Evolutionary conservation across 2,797 vertebrate genomes (phyloP).

Genomic region (Paratrypauchen microcephalus): DNA sequence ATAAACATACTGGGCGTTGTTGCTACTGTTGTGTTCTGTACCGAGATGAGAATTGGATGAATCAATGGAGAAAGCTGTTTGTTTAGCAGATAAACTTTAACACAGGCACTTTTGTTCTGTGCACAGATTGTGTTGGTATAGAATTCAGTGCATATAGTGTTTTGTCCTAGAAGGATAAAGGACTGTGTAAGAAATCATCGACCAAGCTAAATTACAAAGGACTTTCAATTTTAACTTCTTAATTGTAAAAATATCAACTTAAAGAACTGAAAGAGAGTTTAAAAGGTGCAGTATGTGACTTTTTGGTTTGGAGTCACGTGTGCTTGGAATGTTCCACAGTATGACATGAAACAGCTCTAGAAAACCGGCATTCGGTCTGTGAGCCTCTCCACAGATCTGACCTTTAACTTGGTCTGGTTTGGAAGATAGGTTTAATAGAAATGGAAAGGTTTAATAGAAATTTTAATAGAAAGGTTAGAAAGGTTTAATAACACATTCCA

Average conservation of each 20-base stretch:
- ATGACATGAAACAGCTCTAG: too few relatives aligned
- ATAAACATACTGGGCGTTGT: conserved; percentile 27
- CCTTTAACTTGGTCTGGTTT: too few relatives aligned
- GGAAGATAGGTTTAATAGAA: too few relatives aligned
- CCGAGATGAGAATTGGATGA: conserved; percentile 41
- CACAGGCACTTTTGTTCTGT: not conserved
- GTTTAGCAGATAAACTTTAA: conserved; percentile 17
- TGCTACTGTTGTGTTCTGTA: conserved; percentile 34
- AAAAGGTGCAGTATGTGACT: too few relatives aligned
- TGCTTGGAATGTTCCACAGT: too few relatives aligned
- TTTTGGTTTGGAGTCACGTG: too few relatives aligned
- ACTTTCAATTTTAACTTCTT: not conserved
- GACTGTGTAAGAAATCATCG: not conserved
- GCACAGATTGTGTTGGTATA: not conserved
- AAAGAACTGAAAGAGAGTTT: not conserved
- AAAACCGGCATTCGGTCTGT: too few relatives aligned
- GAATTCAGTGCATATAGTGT: conserved; percentile 25
- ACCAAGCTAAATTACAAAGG: not conserved
- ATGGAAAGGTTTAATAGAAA: too few relatives aligned
- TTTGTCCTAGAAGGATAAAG: conserved; percentile 4
- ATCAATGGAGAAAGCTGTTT: conserved; percentile 53
- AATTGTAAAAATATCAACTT: not conserved
- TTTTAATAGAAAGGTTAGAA: too few relatives aligned
- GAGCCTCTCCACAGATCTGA: too few relatives aligned
- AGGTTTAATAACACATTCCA: too few relatives aligned